These are phyloP conservation scores for Penelope pileata DNA, from an alignment of 2,113 vertebrate species.

Conservation along the genomic window DNA sequence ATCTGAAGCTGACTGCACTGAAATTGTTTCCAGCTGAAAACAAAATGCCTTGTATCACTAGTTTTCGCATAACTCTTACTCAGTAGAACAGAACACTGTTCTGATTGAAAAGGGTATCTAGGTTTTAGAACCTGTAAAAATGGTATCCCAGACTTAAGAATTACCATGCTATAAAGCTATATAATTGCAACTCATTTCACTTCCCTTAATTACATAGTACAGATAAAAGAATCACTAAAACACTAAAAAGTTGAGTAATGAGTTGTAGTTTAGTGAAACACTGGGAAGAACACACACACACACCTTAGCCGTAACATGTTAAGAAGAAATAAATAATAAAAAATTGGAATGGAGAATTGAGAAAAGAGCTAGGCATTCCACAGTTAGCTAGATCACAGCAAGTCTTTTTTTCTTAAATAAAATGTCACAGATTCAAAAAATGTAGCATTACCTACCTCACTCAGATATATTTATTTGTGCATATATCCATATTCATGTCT, in stretches of 20 bases:
- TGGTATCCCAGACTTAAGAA: neutral
- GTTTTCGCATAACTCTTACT: neutral
- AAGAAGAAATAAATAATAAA: neutral
- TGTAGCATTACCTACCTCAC: neutral
- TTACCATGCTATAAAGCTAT: neutral
- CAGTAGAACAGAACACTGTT: neutral
- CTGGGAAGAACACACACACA: neutral
- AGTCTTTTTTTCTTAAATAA: neutral
- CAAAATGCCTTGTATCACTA: neutral
- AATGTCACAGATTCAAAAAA: neutral
- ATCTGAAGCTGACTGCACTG: neutral
- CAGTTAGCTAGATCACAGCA: neutral
- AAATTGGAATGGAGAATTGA: neutral
- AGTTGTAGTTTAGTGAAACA: neutral
- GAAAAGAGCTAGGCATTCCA: neutral
- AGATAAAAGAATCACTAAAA: neutral
- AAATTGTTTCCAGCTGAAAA: neutral
- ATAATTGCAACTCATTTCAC: neutral
- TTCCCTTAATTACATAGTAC: neutral
- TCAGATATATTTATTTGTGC: too few species aligned
- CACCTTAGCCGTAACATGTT: neutral
- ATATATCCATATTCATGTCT: too few species aligned
- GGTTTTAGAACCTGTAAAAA: neutral
- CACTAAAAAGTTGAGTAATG: neutral
- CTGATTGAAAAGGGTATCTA: neutral